Evolutionary conservation across 2,888 invertebrate genomes (phyloP).

Genomic region (Allygus modestus): DNA sequence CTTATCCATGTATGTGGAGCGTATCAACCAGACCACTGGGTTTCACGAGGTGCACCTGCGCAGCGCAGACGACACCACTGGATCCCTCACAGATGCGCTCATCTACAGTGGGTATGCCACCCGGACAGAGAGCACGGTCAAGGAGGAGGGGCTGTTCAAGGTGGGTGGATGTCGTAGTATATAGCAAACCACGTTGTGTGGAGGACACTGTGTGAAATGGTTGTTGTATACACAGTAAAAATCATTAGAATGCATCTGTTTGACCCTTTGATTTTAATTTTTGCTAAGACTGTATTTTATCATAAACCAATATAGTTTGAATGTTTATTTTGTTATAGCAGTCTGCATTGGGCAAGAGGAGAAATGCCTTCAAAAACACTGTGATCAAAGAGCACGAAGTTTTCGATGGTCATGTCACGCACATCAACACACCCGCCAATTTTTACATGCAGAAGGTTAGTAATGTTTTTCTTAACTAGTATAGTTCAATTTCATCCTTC

Average conservation of each 20-base stretch:
- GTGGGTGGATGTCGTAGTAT: not conserved
- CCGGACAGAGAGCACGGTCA: not conserved
- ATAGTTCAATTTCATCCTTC: not conserved
- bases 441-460: conserved; percentile 43
- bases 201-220: too few relatives aligned
- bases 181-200: too few relatives aligned
- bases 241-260: too few relatives aligned
- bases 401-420: conserved; percentile 27
- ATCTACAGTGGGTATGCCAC: conserved; percentile 74
- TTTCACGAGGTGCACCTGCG: conserved; percentile 61
- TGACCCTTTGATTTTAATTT: too few relatives aligned
- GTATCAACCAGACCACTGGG: not conserved
- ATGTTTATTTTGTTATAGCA: not conserved
- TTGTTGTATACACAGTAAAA: too few relatives aligned
- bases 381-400: conserved; percentile 9
- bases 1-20: conserved; percentile 2
- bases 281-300: too few relatives aligned
- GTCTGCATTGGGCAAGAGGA: not conserved
- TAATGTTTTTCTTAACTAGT: too few relatives aligned
- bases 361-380: not conserved
- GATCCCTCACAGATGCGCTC: conserved; percentile 74
- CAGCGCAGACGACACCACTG: conserved; percentile 26
- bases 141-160: conserved; percentile 2
- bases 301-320: too few relatives aligned
- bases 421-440: conserved; percentile 20